Base-by-base conservation (phyloP, 1,140 invertebrate species). In the Ceratosolen fusciceps region DNA sequence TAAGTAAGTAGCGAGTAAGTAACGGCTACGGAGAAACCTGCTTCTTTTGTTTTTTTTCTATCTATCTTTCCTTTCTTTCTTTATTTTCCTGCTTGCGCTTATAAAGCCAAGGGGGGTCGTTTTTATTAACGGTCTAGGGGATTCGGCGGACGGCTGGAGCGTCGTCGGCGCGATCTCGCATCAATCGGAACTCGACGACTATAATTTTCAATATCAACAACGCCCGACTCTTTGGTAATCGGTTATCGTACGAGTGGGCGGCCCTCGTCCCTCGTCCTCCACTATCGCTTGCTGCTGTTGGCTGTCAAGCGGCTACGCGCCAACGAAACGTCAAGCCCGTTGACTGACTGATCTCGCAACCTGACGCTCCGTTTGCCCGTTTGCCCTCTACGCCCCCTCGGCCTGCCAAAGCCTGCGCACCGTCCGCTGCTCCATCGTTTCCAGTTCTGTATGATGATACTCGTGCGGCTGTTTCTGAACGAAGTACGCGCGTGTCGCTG, bases 171-270 rank as follows among this genome's bases (percentile, higher is more conserved):
- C 58, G 49, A 10, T 70, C 34, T 43, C 26, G 49, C 47, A 62
- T 70, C 70, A 78, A 72, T 72, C 54, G 56, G 72, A n/a, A n/a
- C n/a, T n/a, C n/a, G n/a, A 62, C 65, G 75, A 77, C 76, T n/a
- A n/a, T n/a, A n/a, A 26, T 71, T 78, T 78, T 72, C 67, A 78
- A 78, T 78, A 72, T 78, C 54, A 71, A 62, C 75, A 71, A 62
- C 75, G 26, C 37, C 71, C 65, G 75, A 77, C 67, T 65, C 31
- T 39, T 60, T 26, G 76, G 54, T 78, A 78, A 78, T 78, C 76
- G 72, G 76, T 78, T 78, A 78, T 78, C 76, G 52, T 77, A 24
- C 75, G 52, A n/a, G n/a, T 58, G 75, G 75, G 39, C 65, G 47
- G 58, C 31, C 43, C 70, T 58, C 52, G 71, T 8, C 34, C 16